Conservation (phyloP, 2,888 invertebrate species). For the Nebria brevicollis region DNA sequence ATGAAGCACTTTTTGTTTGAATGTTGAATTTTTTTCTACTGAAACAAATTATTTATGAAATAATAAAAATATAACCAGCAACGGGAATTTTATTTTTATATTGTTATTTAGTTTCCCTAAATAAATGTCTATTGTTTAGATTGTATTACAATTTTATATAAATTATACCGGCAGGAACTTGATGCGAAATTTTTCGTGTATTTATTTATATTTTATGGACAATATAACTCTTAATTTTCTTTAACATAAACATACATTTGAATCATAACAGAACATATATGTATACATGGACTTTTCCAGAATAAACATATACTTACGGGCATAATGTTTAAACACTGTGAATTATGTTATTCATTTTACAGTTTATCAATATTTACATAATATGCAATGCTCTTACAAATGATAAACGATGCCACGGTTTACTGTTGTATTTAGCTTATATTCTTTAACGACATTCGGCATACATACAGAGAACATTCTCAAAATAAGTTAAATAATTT, state of each 20-base stretch:
- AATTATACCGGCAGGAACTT: background rate
- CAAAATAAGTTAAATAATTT: background rate
- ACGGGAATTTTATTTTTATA: background rate
- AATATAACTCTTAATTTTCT: background rate
- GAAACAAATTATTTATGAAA: background rate
- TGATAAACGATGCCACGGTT: background rate
- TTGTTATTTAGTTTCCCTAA: background rate
- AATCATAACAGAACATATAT: background rate
- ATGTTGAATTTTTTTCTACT: background rate
- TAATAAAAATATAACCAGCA: background rate
- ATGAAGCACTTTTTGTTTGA: background rate
- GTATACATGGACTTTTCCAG: background rate
- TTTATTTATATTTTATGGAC: background rate
- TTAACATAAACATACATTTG: background rate
- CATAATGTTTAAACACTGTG: background rate
- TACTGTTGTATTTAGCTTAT: background rate
- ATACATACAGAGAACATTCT: background rate
- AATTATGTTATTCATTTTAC: background rate
- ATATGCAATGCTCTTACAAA: background rate
- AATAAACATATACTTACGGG: background rate
- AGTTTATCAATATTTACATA: background rate
- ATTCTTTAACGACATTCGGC: background rate
- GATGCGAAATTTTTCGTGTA: background rate
- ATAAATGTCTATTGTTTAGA: background rate
- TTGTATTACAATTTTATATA: background rate